A percentile compares a stretch with the other conserved stretches of the same genome.
phyloP scores from a whole-genome alignment of 2,113 vertebrate genomes.

The Eulemur rufifrons region DNA sequence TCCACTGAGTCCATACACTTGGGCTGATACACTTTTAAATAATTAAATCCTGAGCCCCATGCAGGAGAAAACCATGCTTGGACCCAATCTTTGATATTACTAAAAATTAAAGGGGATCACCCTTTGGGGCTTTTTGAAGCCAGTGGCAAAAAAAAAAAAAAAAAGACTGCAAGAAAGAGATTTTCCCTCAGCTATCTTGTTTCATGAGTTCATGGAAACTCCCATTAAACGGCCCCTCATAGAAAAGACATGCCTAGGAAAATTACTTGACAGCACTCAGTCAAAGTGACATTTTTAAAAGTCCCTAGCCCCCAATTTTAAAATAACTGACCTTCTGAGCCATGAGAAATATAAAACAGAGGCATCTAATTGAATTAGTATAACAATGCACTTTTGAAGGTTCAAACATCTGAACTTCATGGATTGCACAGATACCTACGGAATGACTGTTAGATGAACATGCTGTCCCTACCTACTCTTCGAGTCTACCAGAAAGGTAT shows the following conservation, averaged over 20 bases:
- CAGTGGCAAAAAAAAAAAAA: neutral
- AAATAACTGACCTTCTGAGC: constrained; percentile 50
- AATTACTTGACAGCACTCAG: neutral
- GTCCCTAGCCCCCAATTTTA: neutral
- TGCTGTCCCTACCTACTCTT: neutral
- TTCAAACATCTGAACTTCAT: neutral
- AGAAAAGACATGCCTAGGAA: neutral
- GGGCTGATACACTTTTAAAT: neutral
- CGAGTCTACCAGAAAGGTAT: neutral
- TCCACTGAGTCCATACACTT: neutral
- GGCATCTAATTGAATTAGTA: neutral
- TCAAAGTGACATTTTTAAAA: neutral
- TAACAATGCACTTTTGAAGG: neutral
- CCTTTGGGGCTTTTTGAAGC: neutral
- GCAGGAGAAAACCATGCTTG: neutral
- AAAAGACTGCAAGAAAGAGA: neutral
- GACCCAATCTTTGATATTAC: constrained; percentile 31
- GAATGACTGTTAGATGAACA: neutral
- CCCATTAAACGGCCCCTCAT: neutral
- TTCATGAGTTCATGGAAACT: constrained; percentile 47
- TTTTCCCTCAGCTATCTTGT: constrained; percentile 7
- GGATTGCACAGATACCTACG: neutral
- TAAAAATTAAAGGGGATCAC: neutral
- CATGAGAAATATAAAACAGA: constrained; percentile 43
- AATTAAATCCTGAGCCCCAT: constrained; percentile 23